Percentiles rank a stretch among this genome's conserved stretches.
phyloP scores from a whole-genome alignment of 2,797 vertebrate genomes.

The Squalus acanthias region DNA sequence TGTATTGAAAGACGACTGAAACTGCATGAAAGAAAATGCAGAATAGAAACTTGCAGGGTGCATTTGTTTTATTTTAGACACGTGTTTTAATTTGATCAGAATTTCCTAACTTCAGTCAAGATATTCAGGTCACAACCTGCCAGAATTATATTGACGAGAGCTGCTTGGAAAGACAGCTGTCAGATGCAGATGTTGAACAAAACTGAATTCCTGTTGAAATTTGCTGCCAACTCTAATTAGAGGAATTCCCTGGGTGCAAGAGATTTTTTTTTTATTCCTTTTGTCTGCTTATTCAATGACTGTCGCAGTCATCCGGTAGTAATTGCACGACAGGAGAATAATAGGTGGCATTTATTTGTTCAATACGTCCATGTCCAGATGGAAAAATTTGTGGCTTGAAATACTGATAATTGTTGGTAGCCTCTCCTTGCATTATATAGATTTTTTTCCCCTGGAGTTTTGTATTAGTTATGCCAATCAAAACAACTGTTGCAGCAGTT shows the following conservation, averaged over 20 bases:
- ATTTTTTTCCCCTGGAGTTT: constrained; percentile 49
- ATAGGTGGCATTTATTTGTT: constrained; percentile 69
- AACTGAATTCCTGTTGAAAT: constrained; percentile 57
- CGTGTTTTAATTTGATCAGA: not conserved
- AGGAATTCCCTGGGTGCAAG: constrained; percentile 59
- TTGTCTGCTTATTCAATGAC: constrained; percentile 57
- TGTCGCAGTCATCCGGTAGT: constrained; percentile 53
- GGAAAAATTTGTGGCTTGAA: constrained; percentile 65
- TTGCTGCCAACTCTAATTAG: constrained; percentile 60
- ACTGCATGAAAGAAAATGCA: constrained; percentile 10
- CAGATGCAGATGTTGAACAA: constrained; percentile 58
- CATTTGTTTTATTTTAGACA: constrained; percentile 10
- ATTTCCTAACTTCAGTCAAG: constrained; percentile 23
- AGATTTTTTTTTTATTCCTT: constrained; percentile 60
- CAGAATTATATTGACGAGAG: constrained; percentile 47
- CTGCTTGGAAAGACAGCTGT: constrained; percentile 50
- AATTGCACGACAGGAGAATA: constrained; percentile 52
- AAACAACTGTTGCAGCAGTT: constrained; percentile 2
- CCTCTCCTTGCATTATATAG: constrained; percentile 56
- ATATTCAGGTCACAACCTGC: constrained; percentile 38
- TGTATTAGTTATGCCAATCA: not conserved
- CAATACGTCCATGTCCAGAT: constrained; percentile 56
- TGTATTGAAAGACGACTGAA: not conserved
- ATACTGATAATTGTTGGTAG: constrained; percentile 65
- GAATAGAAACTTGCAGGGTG: not conserved